Evolutionary conservation across 2,888 invertebrate genomes (phyloP).

Genomic region (Rhagium mordax): DNA sequence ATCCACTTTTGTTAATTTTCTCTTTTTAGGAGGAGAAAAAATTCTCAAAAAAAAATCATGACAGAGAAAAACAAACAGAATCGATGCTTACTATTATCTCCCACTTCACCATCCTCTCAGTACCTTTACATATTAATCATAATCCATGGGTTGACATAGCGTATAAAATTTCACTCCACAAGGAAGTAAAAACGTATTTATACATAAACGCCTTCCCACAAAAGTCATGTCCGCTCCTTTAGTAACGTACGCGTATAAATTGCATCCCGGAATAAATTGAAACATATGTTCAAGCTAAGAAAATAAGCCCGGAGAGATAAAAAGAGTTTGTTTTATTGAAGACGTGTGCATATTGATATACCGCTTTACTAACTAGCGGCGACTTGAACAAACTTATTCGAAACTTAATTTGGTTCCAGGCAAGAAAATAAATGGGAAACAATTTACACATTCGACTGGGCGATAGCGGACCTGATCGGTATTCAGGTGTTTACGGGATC

Average conservation of each 20-base stretch:
- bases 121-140: too few relatives aligned
- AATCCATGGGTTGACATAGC: too few relatives aligned
- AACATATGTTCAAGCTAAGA: slow-evolving; percentile 18
- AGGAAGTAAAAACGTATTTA: too few relatives aligned
- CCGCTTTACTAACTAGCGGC: slow-evolving; percentile 52
- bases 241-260: slow-evolving; percentile 20
- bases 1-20: too few relatives aligned
- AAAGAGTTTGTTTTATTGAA: slow-evolving; percentile 49
- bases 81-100: too few relatives aligned
- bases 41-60: neutral
- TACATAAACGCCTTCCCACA: slow-evolving; percentile 5
- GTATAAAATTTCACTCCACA: too few relatives aligned
- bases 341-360: slow-evolving; percentile 51
- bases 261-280: slow-evolving; percentile 16
- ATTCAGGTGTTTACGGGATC: slow-evolving; percentile 42
- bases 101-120: too few relatives aligned
- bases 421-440: slow-evolving; percentile 57
- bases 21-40: too few relatives aligned
- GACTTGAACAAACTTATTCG: slow-evolving; percentile 56
- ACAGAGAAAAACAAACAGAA: too few relatives aligned
- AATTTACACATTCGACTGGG: slow-evolving; percentile 55
- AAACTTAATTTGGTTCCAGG: slow-evolving; percentile 58
- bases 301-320: slow-evolving; percentile 20
- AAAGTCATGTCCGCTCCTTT: neutral
- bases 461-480: slow-evolving; percentile 45